Evolutionary conservation across 2,888 invertebrate species (phyloP), one percentile per base, ranked within the genome.

Genomic region (Hesperia comma): DNA sequence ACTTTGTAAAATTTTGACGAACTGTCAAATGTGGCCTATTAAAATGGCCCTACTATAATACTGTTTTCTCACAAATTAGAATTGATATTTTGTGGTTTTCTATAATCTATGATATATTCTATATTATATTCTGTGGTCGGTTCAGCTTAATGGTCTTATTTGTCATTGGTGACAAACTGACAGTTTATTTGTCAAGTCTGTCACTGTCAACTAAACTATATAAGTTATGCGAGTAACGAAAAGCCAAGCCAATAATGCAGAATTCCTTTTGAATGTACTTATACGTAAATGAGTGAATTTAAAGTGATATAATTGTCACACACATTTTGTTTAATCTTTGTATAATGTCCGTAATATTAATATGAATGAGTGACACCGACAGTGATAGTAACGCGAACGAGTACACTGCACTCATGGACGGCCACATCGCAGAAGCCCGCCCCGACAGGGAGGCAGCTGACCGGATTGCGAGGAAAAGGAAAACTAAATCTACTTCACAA

Each of bases 391-490:
- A 94, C 78, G 57, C 56, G 70, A 94, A 95, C 83, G 97, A 97
- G 93, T 95, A 94, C 78, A 96, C 96, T 79, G 95, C 96, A 88
- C 95, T 97, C 84, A 97, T 97, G 97, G 97, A 97, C 94, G 96
- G 95, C 82, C 96, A 97, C 93, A 95, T 96, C 82, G 94, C 95
- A 68, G 95, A 95, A 83, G 93, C 94, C 74, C 93, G 94, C 74
- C 89, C 93, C 67, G 94, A 93, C 75, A 92, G 93, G 84, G 94
- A 94, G 77, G 86, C 89, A 71, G 90, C 87, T 69, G 93, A 93
- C 71, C 92, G 94, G 67, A 90, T 86, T 74, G 89, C 93, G 40
- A 93, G 94, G 72, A 94, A 94, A 82, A 85, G 93, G 68, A 94
- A 93, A 74, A 87, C 93, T 51, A 94, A 94, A 79, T 78, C 92